These are phyloP conservation scores for Rhinella marina DNA, from an alignment of 2,797 vertebrate species.

Conservation along the genomic window DNA sequence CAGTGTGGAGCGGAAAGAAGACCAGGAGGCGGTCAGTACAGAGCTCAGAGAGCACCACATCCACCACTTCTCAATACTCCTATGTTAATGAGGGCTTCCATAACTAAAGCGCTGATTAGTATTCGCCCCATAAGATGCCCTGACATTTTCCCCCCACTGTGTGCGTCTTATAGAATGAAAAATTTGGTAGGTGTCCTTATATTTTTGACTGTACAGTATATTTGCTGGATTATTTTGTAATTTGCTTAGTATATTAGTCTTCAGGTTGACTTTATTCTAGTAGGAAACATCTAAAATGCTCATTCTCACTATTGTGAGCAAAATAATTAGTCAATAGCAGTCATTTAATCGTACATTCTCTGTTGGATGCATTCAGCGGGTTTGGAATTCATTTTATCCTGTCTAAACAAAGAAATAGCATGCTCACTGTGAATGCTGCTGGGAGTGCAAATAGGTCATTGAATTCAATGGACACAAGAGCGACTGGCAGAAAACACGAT, in stretches of 20 bases:
- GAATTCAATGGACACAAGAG: background rate
- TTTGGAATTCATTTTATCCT: background rate
- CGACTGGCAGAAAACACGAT: background rate
- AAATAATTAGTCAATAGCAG: background rate
- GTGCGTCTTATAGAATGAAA: too few species aligned
- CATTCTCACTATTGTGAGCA: background rate
- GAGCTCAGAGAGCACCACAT: too few species aligned
- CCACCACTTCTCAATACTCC: too few species aligned
- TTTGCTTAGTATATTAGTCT: background rate
- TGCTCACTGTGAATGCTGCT: constrained; percentile 3
- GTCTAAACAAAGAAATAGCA: constrained; percentile 5
- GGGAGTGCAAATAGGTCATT: constrained; percentile 28
- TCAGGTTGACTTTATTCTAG: background rate
- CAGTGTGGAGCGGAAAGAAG: too few species aligned
- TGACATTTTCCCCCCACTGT: too few species aligned
- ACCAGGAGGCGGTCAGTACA: too few species aligned
- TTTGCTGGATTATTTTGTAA: background rate
- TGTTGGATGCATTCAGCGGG: background rate
- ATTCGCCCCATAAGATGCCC: too few species aligned
- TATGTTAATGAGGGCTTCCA: too few species aligned
- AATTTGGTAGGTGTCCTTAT: too few species aligned
- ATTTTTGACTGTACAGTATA: background rate
- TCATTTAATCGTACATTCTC: constrained; percentile 13
- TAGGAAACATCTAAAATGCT: background rate
- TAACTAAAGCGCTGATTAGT: too few species aligned